phyloP scores from a whole-genome alignment of 92 coral and sea anemone genomes.

The Isaurus tuberculatus region DNA sequence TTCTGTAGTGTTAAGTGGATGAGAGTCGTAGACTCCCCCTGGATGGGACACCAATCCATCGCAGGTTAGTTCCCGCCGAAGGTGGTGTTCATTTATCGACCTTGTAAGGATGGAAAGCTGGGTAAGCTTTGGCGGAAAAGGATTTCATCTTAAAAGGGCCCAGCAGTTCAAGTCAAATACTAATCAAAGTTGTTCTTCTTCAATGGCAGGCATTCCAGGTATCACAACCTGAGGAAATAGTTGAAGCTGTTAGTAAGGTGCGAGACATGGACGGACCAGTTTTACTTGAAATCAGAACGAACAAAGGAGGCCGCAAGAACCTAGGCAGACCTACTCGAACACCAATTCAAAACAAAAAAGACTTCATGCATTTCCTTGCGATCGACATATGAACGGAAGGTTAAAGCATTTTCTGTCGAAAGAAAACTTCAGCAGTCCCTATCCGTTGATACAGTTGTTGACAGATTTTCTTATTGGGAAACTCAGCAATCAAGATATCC shows the following conservation, averaged over 20 bases:
- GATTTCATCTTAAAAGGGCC: no score
- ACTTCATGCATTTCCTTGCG: constrained; percentile 99
- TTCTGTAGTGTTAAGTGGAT: no score
- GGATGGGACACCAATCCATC: no score
- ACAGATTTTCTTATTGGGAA: no score
- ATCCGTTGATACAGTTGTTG: background rate
- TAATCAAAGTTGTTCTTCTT: background rate
- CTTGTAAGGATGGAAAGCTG: no score
- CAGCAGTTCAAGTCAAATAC: no score
- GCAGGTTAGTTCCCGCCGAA: no score
- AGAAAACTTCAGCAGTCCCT: background rate
- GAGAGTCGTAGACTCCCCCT: no score
- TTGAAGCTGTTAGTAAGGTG: constrained; percentile 78
- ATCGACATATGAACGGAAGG: constrained; percentile 76
- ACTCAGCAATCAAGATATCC: no score
- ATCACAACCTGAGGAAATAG: constrained; percentile 83
- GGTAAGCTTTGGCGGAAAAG: no score
- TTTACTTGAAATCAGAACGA: constrained; percentile 83
- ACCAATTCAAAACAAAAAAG: constrained; percentile 92
- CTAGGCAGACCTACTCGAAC: constrained; percentile 99
- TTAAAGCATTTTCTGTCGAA: background rate
- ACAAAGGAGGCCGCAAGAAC: constrained; percentile 93
- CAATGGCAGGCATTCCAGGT: constrained; percentile 79
- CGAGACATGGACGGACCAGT: constrained; percentile 86
- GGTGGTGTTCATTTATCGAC: no score